phyloP scores from a whole-genome alignment of 92 coral and sea anemone genomes.

The Hydrozoanthus gracilis region DNA sequence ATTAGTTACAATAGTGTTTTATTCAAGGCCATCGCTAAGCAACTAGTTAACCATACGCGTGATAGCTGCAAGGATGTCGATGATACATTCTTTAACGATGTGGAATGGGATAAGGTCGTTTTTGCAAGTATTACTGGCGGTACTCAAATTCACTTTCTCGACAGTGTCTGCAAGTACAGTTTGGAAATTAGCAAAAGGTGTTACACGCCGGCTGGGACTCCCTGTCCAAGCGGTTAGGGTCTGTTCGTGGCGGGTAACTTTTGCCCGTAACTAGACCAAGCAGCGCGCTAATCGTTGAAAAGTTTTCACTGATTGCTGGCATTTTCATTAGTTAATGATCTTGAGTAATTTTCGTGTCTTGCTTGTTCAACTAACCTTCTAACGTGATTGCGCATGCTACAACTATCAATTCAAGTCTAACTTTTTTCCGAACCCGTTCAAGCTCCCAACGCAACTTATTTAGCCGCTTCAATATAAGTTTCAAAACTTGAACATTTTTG shows the following conservation, averaged over 20 bases:
- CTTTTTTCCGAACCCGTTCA: conserved; percentile 12
- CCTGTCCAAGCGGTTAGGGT: neutral
- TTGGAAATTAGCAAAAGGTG: conserved; percentile 6
- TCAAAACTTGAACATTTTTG: conserved; percentile 42
- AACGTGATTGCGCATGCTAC: neutral
- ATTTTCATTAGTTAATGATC: conserved; percentile 10
- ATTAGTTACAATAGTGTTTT: too few relatives aligned
- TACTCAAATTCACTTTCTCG: neutral
- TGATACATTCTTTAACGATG: conserved; percentile 15
- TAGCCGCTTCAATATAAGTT: conserved; percentile 10
- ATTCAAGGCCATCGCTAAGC: conserved; percentile 31
- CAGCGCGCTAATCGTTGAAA: conserved; percentile 14
- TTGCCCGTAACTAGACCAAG: neutral
- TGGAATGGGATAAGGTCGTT: conserved; percentile 17
- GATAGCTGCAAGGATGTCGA: conserved; percentile 20
- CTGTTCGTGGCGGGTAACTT: conserved; percentile 10
- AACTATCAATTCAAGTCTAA: conserved; percentile 22
- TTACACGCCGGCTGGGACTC: conserved; percentile 3
- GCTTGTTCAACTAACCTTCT: conserved; percentile 5
- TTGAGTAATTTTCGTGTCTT: conserved; percentile 7
- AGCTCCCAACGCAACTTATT: conserved; percentile 2
- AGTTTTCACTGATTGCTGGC: conserved; percentile 24
- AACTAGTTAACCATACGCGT: conserved; percentile 37
- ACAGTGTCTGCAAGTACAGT: conserved; percentile 17
- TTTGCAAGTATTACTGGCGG: conserved; percentile 22